Evolutionary conservation across 2,888 invertebrate species (phyloP).

Genomic region (Bugulina stolonifera): DNA sequence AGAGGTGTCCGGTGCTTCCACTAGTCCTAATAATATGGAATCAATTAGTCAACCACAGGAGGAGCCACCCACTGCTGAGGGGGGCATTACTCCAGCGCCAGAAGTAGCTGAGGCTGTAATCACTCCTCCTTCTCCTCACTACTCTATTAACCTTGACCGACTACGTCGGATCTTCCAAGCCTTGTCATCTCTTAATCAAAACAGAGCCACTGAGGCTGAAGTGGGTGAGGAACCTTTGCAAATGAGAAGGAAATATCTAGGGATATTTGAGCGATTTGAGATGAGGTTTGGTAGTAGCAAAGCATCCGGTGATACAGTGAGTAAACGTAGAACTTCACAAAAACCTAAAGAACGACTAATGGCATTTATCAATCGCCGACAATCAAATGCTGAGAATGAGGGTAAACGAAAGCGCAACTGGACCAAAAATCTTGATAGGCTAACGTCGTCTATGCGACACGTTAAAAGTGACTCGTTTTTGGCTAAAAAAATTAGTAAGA

Average conservation of each 20-base stretch:
- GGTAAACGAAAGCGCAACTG: background rate
- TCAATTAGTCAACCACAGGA: background rate
- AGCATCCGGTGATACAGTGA: background rate
- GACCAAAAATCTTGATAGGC: constrained; percentile 2
- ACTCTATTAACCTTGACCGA: constrained; percentile 18
- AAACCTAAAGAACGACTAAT: background rate
- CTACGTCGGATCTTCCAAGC: constrained; percentile 18
- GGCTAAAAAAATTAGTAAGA: background rate
- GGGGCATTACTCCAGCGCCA: background rate
- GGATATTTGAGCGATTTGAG: constrained; percentile 10
- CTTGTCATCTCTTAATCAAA: constrained; percentile 20
- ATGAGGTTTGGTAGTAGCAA: background rate
- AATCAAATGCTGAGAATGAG: background rate
- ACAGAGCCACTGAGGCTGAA: constrained; percentile 17
- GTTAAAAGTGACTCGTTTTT: constrained; percentile 23
- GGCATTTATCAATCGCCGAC: background rate
- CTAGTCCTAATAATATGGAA: background rate
- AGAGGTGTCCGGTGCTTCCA: background rate
- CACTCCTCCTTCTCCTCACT: constrained; percentile 11
- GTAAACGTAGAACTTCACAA: background rate
- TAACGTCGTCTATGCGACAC: constrained; percentile 10
- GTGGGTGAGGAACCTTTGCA: constrained; percentile 21
- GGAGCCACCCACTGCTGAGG: background rate
- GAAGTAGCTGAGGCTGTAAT: background rate
- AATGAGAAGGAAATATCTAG: constrained; percentile 3